phyloP scores from a whole-genome alignment of 2,797 vertebrate species.

The Ceyx erithaca region DNA sequence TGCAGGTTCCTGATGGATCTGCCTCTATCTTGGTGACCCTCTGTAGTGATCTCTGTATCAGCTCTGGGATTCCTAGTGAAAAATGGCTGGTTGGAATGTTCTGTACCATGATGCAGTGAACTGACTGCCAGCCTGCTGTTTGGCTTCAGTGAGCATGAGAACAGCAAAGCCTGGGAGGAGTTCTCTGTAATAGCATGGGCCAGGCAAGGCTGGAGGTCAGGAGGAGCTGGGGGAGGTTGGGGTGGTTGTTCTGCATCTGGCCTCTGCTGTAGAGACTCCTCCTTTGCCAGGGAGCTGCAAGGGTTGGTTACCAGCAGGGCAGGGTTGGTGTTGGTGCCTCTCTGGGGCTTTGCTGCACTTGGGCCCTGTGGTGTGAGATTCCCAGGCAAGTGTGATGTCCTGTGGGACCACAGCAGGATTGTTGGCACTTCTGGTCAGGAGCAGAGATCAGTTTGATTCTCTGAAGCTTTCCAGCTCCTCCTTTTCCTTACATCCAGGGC shows the following conservation, averaged over 20 bases:
- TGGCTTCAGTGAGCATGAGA: not conserved
- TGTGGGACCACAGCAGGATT: not conserved
- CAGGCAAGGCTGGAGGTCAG: not conserved
- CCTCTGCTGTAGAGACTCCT: not conserved
- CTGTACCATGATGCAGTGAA: not conserved
- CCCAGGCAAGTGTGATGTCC: not conserved
- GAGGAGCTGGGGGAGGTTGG: not conserved
- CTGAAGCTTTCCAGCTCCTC: not conserved
- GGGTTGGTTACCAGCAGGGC: not conserved
- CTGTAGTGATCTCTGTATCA: not conserved
- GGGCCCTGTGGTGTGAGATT: not conserved
- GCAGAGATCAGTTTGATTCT: not conserved
- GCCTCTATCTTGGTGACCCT: not conserved
- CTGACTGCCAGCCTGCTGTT: not conserved
- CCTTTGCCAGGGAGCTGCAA: not conserved
- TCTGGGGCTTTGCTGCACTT: not conserved
- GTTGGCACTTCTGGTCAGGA: not conserved
- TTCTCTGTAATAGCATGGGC: not conserved
- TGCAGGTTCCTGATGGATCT: not conserved
- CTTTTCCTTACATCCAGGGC: not conserved
- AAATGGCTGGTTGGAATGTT: not conserved
- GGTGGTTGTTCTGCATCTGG: not conserved
- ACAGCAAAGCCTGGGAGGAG: not conserved
- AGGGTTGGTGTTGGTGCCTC: not conserved
- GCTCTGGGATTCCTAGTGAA: not conserved